Percentiles rank a stretch among this genome's conserved stretches.
phyloP scores from a whole-genome alignment of 1,140 invertebrate genomes.

The Drosophila sucinea region DNA sequence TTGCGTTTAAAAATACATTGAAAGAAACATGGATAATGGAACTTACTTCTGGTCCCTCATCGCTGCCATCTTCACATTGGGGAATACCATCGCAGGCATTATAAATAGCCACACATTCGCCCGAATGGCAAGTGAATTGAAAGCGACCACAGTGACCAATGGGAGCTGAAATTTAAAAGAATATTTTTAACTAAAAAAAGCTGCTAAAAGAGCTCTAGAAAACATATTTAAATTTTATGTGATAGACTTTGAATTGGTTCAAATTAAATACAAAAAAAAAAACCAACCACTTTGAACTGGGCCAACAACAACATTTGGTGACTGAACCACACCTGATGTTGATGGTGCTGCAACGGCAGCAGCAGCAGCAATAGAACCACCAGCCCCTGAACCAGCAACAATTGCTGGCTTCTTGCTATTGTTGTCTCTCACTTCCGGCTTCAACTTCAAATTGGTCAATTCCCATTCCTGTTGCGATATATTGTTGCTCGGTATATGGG shows the following conservation, averaged over 20 bases:
- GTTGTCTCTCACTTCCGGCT: slow-evolving; percentile 54
- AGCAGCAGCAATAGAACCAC: slow-evolving; percentile 20
- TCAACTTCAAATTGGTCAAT: slow-evolving; percentile 85
- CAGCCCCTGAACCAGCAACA: slow-evolving; percentile 20
- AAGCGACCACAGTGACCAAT: slow-evolving; percentile 87
- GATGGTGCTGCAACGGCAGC: slow-evolving; percentile 13
- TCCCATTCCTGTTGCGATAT: slow-evolving; percentile 90
- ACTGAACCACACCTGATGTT: slow-evolving; percentile 27
- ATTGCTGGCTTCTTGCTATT: slow-evolving; percentile 49
- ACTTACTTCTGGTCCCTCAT: slow-evolving; percentile 91
- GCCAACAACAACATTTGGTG: slow-evolving; percentile 17
- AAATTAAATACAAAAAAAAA: background rate
- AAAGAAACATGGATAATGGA: background rate
- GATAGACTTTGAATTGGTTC: slow-evolving; percentile 33
- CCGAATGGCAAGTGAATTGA: slow-evolving; percentile 93
- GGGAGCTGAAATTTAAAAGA: slow-evolving; percentile 40
- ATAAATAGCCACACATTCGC: slow-evolving; percentile 96
- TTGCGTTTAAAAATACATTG: slow-evolving; percentile 10
- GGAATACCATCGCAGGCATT: slow-evolving; percentile 97
- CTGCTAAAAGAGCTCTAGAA: too few relatives aligned
- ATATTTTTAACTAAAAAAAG: background rate
- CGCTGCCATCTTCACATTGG: slow-evolving; percentile 95
- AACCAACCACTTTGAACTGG: slow-evolving; percentile 56
- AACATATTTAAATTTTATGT: too few relatives aligned
- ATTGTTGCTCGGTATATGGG: slow-evolving; percentile 69